Conservation (phyloP, 2,888 invertebrate species). For the Blera fallax region DNA sequence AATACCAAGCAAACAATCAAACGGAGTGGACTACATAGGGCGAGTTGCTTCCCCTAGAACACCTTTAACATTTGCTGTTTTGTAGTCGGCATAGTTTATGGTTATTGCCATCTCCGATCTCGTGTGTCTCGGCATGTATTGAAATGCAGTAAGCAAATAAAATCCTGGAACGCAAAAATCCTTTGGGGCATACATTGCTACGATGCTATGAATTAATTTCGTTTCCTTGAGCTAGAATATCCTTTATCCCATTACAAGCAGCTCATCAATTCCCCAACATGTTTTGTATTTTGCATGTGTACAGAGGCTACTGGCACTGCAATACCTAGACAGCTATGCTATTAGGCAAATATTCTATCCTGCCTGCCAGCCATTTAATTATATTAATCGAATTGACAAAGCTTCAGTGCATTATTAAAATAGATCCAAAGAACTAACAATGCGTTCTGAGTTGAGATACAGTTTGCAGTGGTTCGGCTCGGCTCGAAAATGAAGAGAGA, state of each 20-base stretch:
- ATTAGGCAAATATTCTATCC: constrained; percentile 66
- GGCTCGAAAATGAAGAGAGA: neutral
- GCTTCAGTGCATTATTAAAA: constrained; percentile 71
- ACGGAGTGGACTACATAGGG: too few species aligned
- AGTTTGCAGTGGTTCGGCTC: neutral
- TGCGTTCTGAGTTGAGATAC: constrained; percentile 15
- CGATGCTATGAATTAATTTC: constrained; percentile 60
- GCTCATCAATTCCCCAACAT: constrained; percentile 55
- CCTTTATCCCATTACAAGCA: constrained; percentile 60
- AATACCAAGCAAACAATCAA: too few species aligned
- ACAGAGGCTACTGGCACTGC: neutral
- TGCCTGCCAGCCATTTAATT: constrained; percentile 70
- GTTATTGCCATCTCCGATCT: constrained; percentile 44
- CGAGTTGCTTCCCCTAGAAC: neutral
- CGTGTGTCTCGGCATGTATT: constrained; percentile 52
- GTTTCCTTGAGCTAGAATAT: constrained; percentile 60
- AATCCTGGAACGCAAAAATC: constrained; percentile 33
- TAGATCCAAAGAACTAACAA: constrained; percentile 64
- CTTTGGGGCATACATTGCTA: constrained; percentile 37
- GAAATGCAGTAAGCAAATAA: constrained; percentile 63
- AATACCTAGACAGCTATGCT: constrained; percentile 15
- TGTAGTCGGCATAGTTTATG: constrained; percentile 43
- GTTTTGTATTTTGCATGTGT: constrained; percentile 11
- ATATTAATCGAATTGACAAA: constrained; percentile 73
- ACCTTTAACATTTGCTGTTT: neutral